Base-by-base conservation (phyloP, 64 coral and sea anemone genomes). In the Exaiptasia diaphana region DNA sequence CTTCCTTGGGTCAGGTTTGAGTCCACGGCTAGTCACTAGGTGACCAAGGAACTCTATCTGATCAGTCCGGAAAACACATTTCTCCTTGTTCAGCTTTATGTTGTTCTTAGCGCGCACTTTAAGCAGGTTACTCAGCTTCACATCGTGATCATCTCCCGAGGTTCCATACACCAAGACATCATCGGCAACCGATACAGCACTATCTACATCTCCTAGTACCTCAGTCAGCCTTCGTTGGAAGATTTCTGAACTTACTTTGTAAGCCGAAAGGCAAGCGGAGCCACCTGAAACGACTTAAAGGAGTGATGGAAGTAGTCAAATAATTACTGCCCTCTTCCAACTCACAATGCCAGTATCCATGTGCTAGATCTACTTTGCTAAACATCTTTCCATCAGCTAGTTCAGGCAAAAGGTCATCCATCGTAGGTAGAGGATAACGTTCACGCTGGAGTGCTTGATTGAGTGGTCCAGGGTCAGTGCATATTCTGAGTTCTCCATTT, bases 361-460 rank as follows among this genome's bases (percentile, higher is more conserved):
- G 24, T n/a, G 31, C 36, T 8, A 71, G 62, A 33, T 83, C 79
- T 5, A 83, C 79, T 50, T 41, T 83, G 3, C 48, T 40, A 33
- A 72, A 73, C 9, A 83, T 25, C 50, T 37, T 83, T 20, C 64
- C 65, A 57, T 70, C 53, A 24, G 68, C 41, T 0, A 85, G 68
- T 5, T 85, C 70, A 4, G 53, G 82, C 25, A 85, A 50, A 17
- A 85, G 30, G 23, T 85, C 82, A 33, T 85, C 82, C 1, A 85
- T 25, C 2, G 74, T 39, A 5, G 52, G 82, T 7, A 85, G 38
- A 11, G 37, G 64, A 32, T 82, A 82, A 7, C 42, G 50, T 41
- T 84, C 81, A 41, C 81, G 67, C 62, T 84, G 35, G 0, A 82
- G 62, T 0, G 60, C 61, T 13, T 34, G 34, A 38, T 82, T 82